phyloP scores from a whole-genome alignment of 2,888 invertebrate species.

The Metopia argyrocephala region DNA sequence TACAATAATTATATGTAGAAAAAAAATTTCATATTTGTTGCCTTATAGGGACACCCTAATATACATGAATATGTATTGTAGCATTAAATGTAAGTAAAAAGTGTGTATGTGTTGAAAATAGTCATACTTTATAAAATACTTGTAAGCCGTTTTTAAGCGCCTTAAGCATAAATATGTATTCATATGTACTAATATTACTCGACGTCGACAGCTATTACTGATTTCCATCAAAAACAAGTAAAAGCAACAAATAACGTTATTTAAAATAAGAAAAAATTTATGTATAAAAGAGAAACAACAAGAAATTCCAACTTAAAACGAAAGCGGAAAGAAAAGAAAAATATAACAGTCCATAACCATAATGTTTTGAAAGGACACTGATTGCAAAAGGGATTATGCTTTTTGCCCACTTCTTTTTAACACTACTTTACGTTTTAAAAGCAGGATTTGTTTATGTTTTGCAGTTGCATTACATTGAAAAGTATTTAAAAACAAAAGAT shows the following conservation, averaged over 20 bases:
- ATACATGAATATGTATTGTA: too few relatives aligned
- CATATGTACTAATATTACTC: slow-evolving; percentile 5
- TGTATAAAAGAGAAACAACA: slow-evolving; percentile 24
- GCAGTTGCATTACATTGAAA: slow-evolving; percentile 3
- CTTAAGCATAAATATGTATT: slow-evolving; percentile 43
- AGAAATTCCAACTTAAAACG: slow-evolving; percentile 15
- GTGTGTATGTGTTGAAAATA: background rate
- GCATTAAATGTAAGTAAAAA: slow-evolving; percentile 3
- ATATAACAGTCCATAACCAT: background rate
- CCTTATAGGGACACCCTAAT: too few relatives aligned
- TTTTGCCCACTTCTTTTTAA: background rate
- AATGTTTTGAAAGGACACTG: slow-evolving; percentile 62
- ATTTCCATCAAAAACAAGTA: slow-evolving; percentile 32
- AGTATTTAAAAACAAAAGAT: background rate
- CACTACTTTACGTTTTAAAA: background rate
- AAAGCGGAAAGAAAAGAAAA: slow-evolving; percentile 2
- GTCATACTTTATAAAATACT: slow-evolving; percentile 46
- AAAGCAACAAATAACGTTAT: slow-evolving; percentile 29
- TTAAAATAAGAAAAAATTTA: too few relatives aligned
- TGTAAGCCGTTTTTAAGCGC: slow-evolving; percentile 63
- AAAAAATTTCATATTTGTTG: too few relatives aligned
- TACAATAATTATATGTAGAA: too few relatives aligned
- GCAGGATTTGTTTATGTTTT: slow-evolving; percentile 33
- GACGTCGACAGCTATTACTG: slow-evolving; percentile 7
- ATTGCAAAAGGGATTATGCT: slow-evolving; percentile 59